phyloP scores from a whole-genome alignment of 2,888 invertebrate species.

The Apoda limacodes region DNA sequence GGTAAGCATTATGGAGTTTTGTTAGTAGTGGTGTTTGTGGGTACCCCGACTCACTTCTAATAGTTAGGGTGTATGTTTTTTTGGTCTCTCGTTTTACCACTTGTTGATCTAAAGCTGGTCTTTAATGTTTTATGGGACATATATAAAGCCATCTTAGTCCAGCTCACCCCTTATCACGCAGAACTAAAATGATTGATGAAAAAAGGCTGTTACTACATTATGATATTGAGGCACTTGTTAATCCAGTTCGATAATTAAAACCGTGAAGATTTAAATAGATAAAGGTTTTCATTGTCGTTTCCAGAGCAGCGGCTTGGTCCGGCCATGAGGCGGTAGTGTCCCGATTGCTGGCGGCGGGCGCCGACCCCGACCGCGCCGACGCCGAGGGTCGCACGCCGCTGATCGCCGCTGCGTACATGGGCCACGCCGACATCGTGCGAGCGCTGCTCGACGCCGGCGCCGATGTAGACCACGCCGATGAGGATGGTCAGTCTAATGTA shows the following conservation, averaged over 20 bases:
- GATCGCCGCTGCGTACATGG: conserved; percentile 97
- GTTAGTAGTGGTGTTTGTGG: background rate
- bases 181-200: too few species aligned
- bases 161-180: too few species aligned
- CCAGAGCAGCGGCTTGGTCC: conserved; percentile 91
- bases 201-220: too few species aligned
- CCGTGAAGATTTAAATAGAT: too few species aligned
- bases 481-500: conserved; percentile 74
- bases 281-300: too few species aligned
- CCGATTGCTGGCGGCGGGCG: conserved; percentile 80
- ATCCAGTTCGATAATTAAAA: too few species aligned
- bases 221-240: too few species aligned
- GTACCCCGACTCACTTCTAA: background rate
- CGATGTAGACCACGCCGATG: conserved; percentile 86
- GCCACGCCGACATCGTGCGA: conserved; percentile 91
- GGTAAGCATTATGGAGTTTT: conserved; percentile 28
- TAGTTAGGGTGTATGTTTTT: background rate
- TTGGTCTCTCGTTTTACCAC: too few species aligned
- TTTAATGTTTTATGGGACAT: too few species aligned
- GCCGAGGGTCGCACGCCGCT: conserved; percentile 92
- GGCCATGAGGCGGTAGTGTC: conserved; percentile 89
- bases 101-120: too few species aligned
- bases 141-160: too few species aligned
- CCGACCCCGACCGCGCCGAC: conserved; percentile 85
- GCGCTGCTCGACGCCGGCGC: conserved; percentile 86